Percentiles rank a stretch among this genome's conserved stretches.
These are phyloP conservation scores for Gryllus longicercus DNA, from an alignment of 2,888 invertebrate species.

Conservation along the genomic window DNA sequence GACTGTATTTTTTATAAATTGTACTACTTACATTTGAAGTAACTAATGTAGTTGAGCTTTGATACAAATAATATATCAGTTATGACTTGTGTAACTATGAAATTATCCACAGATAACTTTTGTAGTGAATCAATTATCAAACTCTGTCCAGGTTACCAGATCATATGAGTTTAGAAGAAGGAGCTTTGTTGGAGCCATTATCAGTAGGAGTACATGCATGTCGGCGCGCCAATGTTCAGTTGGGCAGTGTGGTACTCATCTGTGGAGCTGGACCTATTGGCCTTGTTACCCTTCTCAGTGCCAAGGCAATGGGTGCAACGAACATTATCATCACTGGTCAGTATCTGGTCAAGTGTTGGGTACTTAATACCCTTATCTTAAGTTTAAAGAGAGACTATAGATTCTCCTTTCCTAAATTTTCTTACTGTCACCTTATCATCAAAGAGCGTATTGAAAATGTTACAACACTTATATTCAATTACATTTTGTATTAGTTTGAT, in stretches of 20 bases:
- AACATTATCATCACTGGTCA: slow-evolving; percentile 73
- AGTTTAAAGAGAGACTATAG: no score
- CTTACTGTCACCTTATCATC: no score
- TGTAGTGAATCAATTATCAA: neutral
- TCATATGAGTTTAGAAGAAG: slow-evolving; percentile 87
- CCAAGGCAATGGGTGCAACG: slow-evolving; percentile 81
- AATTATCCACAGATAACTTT: neutral
- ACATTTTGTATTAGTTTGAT: no score
- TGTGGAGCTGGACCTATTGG: slow-evolving; percentile 89
- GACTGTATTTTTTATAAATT: no score
- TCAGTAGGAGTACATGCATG: slow-evolving; percentile 94
- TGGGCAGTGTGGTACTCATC: slow-evolving; percentile 70
- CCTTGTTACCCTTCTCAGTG: slow-evolving; percentile 71
- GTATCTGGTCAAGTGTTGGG: neutral
- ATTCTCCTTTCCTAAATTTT: no score
- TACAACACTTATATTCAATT: no score
- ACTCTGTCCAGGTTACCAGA: slow-evolving; percentile 69
- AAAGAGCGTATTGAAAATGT: no score
- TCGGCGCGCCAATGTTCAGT: slow-evolving; percentile 70
- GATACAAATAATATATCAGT: no score
- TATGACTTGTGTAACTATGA: neutral
- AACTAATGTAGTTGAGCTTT: no score
- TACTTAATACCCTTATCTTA: no score
- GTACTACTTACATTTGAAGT: no score
- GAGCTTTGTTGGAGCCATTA: slow-evolving; percentile 88